Conservation (phyloP, 2,888 invertebrate species). For the Coremacera marginata region DNA sequence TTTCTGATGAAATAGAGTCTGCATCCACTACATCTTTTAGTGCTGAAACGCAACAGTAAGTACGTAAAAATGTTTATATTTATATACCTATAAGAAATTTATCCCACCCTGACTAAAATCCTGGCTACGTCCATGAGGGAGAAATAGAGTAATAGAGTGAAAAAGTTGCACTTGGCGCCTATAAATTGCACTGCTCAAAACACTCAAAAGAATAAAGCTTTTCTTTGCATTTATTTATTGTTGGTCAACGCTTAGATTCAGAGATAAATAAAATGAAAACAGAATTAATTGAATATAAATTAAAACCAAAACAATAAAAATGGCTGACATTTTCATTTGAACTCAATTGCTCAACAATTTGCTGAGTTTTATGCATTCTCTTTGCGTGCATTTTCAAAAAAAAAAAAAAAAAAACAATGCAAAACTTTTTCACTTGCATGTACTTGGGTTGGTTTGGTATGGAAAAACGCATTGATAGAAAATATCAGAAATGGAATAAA, state of each 20-base stretch:
- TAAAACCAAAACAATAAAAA: conserved; percentile 3
- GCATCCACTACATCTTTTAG: too few relatives aligned
- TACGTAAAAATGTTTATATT: too few relatives aligned
- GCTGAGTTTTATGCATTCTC: background rate
- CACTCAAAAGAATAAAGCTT: too few relatives aligned
- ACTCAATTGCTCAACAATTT: conserved; percentile 7
- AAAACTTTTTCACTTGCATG: background rate
- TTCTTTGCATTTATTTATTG: too few relatives aligned
- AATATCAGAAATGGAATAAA: background rate
- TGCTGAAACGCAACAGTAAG: too few relatives aligned
- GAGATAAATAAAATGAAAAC: background rate
- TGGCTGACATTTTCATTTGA: conserved; percentile 14
- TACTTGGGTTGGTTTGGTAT: background rate
- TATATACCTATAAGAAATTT: too few relatives aligned
- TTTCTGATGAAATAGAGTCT: too few relatives aligned
- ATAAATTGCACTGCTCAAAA: too few relatives aligned
- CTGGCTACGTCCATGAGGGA: background rate
- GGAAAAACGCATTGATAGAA: background rate
- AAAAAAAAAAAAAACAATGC: too few relatives aligned
- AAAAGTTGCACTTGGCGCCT: background rate
- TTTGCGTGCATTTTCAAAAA: background rate
- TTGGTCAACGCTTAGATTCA: too few relatives aligned
- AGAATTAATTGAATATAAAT: background rate
- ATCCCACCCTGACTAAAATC: too few relatives aligned
- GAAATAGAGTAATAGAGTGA: background rate